phyloP scores from a whole-genome alignment of 2,113 vertebrate genomes.

The Deroptyus accipitrinus region DNA sequence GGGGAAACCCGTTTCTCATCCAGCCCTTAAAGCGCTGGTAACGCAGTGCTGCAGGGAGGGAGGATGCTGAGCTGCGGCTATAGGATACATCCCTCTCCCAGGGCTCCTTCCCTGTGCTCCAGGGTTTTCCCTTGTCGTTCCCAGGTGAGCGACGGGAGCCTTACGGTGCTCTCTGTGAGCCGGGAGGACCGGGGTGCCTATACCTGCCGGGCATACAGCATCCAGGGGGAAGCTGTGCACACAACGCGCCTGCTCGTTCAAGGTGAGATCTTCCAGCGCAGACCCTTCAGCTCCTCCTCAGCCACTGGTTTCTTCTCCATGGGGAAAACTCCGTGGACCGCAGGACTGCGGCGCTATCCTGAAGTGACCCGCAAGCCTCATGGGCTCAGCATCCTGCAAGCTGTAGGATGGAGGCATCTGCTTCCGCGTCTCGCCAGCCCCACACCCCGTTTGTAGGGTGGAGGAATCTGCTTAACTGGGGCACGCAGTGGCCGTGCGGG shows the following conservation, averaged over 20 bases:
- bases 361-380: accelerated
- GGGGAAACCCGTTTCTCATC: constrained; percentile 48
- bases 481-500: background rate
- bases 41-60: background rate
- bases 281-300: accelerated
- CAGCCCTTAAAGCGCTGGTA: background rate
- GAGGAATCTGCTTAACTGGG: background rate
- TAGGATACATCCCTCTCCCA: background rate
- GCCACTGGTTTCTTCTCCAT: background rate
- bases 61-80: background rate
- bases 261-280: constrained; percentile 75
- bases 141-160: constrained; percentile 91
- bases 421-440: background rate
- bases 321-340: accelerated
- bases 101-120: background rate
- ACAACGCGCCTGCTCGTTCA: constrained; percentile 95
- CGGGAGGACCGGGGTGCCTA: constrained; percentile 95
- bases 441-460: accelerated
- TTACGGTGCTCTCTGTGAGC: constrained; percentile 87
- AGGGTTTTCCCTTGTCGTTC: background rate
- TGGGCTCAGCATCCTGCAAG: accelerated
- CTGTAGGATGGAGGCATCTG: background rate
- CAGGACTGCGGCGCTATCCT: background rate
- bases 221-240: constrained; percentile 96
- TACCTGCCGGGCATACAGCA: constrained; percentile 93